Conservation (phyloP, 2,797 vertebrate species). For the Melanitta fusca region DNA sequence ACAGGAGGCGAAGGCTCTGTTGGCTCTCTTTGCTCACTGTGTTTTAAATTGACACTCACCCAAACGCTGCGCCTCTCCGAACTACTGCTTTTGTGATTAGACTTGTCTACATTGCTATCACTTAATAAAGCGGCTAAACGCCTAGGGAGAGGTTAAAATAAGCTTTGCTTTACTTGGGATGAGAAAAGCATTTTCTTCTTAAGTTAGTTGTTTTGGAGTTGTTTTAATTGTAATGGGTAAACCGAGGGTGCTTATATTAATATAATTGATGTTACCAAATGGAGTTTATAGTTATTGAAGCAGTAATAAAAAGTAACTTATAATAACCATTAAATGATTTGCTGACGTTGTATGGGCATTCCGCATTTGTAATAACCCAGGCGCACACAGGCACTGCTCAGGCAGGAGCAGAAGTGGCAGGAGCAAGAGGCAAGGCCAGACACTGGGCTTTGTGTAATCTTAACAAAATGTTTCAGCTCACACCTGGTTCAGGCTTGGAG, state of each 20-base stretch:
- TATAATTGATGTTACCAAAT: slow-evolving; percentile 30
- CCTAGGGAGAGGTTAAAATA: not conserved
- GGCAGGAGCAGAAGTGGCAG: no score
- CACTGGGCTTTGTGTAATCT: no score
- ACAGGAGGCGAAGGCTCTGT: not conserved
- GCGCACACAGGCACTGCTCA: no score
- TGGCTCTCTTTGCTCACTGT: rapidly evolving
- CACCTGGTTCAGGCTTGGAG: no score
- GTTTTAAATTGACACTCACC: not conserved
- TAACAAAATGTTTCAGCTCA: no score
- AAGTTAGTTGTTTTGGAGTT: slow-evolving; percentile 7
- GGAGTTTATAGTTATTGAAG: slow-evolving; percentile 46
- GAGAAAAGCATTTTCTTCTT: not conserved
- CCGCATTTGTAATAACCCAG: no score
- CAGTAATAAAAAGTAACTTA: slow-evolving; percentile 46
- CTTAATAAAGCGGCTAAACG: not conserved
- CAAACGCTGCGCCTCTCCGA: not conserved
- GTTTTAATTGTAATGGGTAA: slow-evolving; percentile 53
- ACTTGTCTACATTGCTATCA: not conserved
- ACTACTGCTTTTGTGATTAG: not conserved
- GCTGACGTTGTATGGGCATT: no score
- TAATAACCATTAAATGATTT: not conserved
- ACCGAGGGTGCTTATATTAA: slow-evolving; percentile 27
- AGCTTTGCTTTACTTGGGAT: slow-evolving; percentile 7
- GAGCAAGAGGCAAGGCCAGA: no score